These are phyloP conservation scores for Pseudococcus jackbeardsleyi DNA, from an alignment of 2,888 invertebrate genomes.

Conservation along the genomic window DNA sequence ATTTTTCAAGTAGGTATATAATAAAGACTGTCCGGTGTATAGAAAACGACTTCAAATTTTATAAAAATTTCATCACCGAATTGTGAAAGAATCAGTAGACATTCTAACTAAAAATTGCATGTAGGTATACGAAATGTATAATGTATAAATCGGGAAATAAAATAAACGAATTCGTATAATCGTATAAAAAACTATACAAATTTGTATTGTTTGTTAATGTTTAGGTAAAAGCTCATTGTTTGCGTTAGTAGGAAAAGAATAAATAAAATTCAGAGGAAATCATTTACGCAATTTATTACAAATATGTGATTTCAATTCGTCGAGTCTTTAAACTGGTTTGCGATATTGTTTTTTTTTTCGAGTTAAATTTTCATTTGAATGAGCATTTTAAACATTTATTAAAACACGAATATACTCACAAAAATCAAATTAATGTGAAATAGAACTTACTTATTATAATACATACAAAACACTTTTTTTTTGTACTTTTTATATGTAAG, in stretches of 20 bases:
- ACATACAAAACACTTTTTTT: background rate
- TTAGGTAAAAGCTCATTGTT: conserved; percentile 55
- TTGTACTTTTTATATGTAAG: background rate
- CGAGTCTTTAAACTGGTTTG: background rate
- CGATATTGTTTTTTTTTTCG: background rate
- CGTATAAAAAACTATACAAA: conserved; percentile 52
- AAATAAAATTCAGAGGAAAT: conserved; percentile 23
- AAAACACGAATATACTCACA: background rate
- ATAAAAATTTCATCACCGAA: conserved; percentile 24
- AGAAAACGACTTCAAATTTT: background rate
- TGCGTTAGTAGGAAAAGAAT: conserved; percentile 41
- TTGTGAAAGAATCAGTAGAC: conserved; percentile 15
- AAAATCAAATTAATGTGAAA: conserved; percentile 18
- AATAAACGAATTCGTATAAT: conserved; percentile 33
- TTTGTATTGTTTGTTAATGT: conserved; percentile 45
- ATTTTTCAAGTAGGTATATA: background rate
- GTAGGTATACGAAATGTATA: background rate
- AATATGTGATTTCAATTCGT: conserved; percentile 1
- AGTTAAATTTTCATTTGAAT: conserved; percentile 1
- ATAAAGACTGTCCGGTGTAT: conserved; percentile 9
- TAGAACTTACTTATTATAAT: background rate
- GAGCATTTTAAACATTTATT: conserved; percentile 32
- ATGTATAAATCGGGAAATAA: background rate
- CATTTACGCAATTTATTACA: background rate
- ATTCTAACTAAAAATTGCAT: background rate